Evolutionary conservation across 1,140 invertebrate species (phyloP).

Genomic region (Brachionus angularis): DNA sequence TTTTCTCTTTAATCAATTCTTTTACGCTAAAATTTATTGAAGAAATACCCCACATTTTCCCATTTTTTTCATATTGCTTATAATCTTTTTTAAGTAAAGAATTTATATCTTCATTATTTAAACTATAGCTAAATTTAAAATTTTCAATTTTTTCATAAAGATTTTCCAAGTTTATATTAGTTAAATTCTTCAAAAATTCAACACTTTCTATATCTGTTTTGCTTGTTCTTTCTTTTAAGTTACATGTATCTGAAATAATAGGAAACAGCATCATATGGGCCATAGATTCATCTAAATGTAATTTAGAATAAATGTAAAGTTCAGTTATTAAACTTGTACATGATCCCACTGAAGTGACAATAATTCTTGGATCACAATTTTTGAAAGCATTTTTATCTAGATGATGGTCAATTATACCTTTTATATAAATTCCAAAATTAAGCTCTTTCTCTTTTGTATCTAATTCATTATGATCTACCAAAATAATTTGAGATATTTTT

Average conservation of each 20-base stretch:
- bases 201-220: background rate
- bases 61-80: slow-evolving; percentile 2
- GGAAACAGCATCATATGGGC: slow-evolving; percentile 1
- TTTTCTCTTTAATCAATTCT: slow-evolving; percentile 20
- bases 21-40: slow-evolving; percentile 27
- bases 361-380: background rate
- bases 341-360: background rate
- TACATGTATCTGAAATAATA: slow-evolving; percentile 26
- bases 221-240: slow-evolving; percentile 7
- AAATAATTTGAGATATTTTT: background rate
- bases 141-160: slow-evolving; percentile 9
- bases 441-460: slow-evolving; percentile 25
- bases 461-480: slow-evolving; percentile 41
- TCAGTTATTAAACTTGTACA: slow-evolving; percentile 15
- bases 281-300: slow-evolving; percentile 5
- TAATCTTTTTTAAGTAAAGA: slow-evolving; percentile 19
- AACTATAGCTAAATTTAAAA: slow-evolving; percentile 1
- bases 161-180: background rate
- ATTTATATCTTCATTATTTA: background rate
- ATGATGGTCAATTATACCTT: slow-evolving; percentile 30
- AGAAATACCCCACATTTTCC: background rate
- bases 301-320: background rate
- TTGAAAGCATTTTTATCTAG: slow-evolving; percentile 8
- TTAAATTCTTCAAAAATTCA: background rate
- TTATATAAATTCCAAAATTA: background rate